Base-by-base conservation (phyloP, 2,113 vertebrate species). In the Amia ocellicauda region DNA sequence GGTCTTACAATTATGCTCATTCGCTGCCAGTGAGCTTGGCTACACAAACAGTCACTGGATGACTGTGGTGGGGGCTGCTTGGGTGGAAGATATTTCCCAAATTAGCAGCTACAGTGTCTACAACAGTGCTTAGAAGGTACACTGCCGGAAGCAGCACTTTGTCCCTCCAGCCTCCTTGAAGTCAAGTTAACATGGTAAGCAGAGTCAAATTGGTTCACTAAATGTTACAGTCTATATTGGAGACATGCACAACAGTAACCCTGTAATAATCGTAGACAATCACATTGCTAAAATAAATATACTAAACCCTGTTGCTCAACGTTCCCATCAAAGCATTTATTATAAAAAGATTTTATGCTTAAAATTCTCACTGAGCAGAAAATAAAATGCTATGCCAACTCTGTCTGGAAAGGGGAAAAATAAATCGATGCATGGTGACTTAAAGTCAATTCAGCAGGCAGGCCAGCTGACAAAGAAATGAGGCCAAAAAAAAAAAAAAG, bases 281-380 rank as follows among this genome's bases (percentile, higher is more conserved):
- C 11, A 36, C 31, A 7, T 36, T 36, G 5, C 11, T 5, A 11
- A 66, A 66, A 45, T 14, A 80, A 67, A 73, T 11, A 36, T 70
- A 68, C 57, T 66, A 68, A 74, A 68, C 70, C 62, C 62, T 62
- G 29, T 72, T 66, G 65, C 55, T 31, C 28, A 57, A 56, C 59
- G 62, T 63, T 69, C 63, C 54, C 52, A 54, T 62, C 55, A 58
- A 55, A 67, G 66, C 71, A 62, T 43, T 24, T 64, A 59, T 75
- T 64, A 69, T 65, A 42, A 67, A 69, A 70, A 63, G 42, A 66
- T 54, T 62, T 41, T 60, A 50, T 36, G 31, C 31, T 36, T 36
- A 11, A 60, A n/a, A 61, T 31, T 41, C 27, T 22, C 49, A 24
- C 61, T 58, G 26, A 68, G 52, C 40, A 41, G 57, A 55, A 53